Evolutionary conservation across 2,797 vertebrate genomes (phyloP).

Genomic region (Tarsius wallacei): DNA sequence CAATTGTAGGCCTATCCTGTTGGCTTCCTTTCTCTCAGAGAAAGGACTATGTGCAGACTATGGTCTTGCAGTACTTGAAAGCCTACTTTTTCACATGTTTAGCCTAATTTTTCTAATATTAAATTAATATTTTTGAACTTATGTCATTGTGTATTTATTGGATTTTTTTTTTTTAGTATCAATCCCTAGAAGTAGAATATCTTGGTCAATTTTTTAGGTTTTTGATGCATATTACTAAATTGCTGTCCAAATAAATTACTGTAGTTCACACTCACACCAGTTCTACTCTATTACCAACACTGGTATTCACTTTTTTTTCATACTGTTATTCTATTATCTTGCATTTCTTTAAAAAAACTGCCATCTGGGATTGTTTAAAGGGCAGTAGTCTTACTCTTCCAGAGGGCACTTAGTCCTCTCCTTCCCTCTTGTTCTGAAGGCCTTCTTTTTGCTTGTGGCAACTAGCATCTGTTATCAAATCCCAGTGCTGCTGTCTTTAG

Average conservation of each 20-base stretch:
- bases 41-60: background rate
- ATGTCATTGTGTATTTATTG: background rate
- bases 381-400: background rate
- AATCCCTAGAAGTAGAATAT: background rate
- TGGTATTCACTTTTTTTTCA: background rate
- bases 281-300: background rate
- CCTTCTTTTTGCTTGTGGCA: background rate
- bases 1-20: too few relatives aligned
- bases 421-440: background rate
- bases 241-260: background rate
- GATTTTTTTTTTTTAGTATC: slow-evolving; percentile 24
- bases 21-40: background rate
- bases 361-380: background rate
- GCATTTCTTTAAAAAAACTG: slow-evolving; percentile 1
- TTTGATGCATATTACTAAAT: background rate
- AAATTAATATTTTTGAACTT: slow-evolving; percentile 43
- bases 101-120: slow-evolving; percentile 33
- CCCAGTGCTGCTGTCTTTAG: background rate
- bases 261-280: background rate
- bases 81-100: background rate
- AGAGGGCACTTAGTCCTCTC: background rate
- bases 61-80: background rate
- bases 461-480: background rate
- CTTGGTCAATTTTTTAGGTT: slow-evolving; percentile 4
- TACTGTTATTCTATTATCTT: background rate